phyloP scores from a whole-genome alignment of 2,113 vertebrate species.

The Crotalus viridis region DNA sequence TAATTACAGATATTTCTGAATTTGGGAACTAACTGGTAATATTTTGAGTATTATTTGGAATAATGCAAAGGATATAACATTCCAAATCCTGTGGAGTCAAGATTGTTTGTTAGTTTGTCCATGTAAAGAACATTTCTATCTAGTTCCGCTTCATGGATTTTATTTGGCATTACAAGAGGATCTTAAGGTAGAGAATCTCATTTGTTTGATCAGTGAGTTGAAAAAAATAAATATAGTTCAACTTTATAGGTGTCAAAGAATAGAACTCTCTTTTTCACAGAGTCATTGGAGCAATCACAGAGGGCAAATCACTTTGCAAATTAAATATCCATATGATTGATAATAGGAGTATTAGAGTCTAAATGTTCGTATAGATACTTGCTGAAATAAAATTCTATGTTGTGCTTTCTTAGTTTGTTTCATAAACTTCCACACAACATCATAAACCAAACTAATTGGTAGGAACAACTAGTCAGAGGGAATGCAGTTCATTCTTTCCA shows the following conservation, averaged over 20 bases:
- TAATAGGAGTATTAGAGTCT: not conserved
- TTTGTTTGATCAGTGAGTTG: not conserved
- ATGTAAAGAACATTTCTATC: not conserved
- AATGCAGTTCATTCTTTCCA: constrained; percentile 21
- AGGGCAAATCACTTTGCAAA: not conserved
- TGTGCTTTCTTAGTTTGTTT: constrained; percentile 18
- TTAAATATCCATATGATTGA: not conserved
- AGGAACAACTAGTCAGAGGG: not conserved
- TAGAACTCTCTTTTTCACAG: not conserved
- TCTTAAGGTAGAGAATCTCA: not conserved
- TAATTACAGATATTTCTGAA: not conserved
- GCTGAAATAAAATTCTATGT: not conserved
- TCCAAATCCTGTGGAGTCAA: not conserved
- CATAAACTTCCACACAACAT: not conserved
- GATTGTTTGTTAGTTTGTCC: not conserved
- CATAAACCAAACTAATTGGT: not conserved
- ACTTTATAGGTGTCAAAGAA: not conserved
- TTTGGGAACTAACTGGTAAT: not conserved
- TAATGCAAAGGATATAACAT: not conserved
- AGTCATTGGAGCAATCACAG: not conserved
- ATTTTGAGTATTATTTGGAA: not conserved
- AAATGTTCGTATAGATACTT: not conserved
- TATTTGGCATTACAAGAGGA: not conserved
- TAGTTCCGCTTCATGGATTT: not conserved
- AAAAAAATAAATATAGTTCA: not conserved